Evolutionary conservation across 2,113 vertebrate species (phyloP).

Genomic region (Hyperopisus bebe): DNA sequence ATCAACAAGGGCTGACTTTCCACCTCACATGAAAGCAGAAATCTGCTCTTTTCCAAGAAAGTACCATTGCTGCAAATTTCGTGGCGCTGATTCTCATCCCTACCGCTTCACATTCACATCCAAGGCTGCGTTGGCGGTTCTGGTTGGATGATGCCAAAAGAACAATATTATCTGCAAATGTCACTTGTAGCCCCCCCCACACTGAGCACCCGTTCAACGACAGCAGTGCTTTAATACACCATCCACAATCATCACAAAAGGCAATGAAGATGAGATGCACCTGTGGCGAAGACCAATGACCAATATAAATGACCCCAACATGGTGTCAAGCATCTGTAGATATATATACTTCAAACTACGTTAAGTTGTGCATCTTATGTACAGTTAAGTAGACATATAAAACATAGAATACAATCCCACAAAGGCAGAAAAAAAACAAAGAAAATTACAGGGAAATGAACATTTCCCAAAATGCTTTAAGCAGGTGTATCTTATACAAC

Average conservation of each 20-base stretch:
- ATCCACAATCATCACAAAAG: neutral
- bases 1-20: neutral
- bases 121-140: neutral
- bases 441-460: neutral
- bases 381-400: neutral
- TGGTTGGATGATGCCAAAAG: neutral
- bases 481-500: neutral
- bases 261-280: neutral
- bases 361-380: neutral
- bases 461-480: neutral
- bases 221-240: neutral
- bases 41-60: neutral
- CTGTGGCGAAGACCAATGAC: neutral
- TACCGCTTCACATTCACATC: neutral
- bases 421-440: neutral
- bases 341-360: neutral
- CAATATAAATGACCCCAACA: neutral
- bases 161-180: neutral
- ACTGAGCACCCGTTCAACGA: neutral
- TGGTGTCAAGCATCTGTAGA: neutral
- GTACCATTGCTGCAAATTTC: neutral
- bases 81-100: neutral
- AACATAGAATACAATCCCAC: neutral
- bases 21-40: neutral
- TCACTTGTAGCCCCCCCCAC: neutral